Conservation (phyloP, 2,797 vertebrate species). For the Halcyon badia region DNA sequence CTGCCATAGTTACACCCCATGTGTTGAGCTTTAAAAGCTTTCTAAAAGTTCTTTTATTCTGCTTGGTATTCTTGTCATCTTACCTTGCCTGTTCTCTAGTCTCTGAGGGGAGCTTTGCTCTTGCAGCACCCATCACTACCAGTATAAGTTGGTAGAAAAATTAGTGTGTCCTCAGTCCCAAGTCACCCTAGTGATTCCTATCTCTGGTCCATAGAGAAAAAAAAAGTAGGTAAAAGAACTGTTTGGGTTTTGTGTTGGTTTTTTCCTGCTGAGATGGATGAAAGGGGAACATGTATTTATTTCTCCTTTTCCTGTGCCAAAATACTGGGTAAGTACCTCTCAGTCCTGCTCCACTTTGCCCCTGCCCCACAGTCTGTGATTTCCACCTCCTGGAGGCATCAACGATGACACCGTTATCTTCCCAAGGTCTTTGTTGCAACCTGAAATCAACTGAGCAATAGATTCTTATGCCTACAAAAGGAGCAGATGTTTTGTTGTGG, state of each 20-base stretch:
- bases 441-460: not conserved
- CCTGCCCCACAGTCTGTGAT: not conserved
- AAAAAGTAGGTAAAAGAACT: not conserved
- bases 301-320: not conserved
- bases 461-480: not conserved
- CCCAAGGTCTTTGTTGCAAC: not conserved
- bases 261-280: not conserved
- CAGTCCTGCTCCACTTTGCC: not conserved
- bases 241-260: not conserved
- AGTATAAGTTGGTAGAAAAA: not conserved
- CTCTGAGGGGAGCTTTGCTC: not conserved
- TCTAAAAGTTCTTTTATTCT: not conserved
- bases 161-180: not conserved
- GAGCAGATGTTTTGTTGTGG: not conserved
- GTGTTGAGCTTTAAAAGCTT: not conserved
- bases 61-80: not conserved
- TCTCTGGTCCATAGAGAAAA: not conserved
- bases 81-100: not conserved
- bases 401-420: not conserved
- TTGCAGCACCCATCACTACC: not conserved
- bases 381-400: not conserved
- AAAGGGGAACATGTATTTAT: not conserved
- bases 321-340: constrained; percentile 41
- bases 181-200: not conserved
- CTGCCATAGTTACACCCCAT: not conserved